Conservation (phyloP, 2,797 vertebrate genomes). For the Octomys mimax region DNA sequence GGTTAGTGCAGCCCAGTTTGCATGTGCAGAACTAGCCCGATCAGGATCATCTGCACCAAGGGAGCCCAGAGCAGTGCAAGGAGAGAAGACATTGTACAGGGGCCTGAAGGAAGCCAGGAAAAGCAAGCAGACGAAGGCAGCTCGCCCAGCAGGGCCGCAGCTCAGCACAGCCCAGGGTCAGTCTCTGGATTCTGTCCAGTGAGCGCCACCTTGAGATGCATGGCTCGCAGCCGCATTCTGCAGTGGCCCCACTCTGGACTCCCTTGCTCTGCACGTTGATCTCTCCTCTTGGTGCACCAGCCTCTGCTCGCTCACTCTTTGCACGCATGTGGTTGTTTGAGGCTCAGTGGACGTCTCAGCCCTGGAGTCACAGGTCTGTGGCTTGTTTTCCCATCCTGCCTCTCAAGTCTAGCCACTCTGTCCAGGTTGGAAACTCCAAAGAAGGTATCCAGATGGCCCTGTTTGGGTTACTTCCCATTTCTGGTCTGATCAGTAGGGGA, state of each 20-base stretch:
- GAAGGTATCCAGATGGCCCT: not conserved
- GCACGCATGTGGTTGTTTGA: not conserved
- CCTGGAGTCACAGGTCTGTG: not conserved
- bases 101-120: not conserved
- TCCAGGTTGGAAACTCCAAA: not conserved
- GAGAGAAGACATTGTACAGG: not conserved
- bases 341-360: not conserved
- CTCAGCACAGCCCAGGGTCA: not conserved
- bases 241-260: not conserved
- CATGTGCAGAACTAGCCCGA: no score
- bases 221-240: not conserved
- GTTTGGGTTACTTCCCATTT: not conserved
- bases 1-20: not conserved
- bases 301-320: not conserved
- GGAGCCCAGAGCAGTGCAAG: not conserved
- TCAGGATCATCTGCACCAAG: not conserved
- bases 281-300: not conserved
- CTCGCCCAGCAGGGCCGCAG: not conserved
- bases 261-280: not conserved
- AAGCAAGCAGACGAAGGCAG: not conserved
- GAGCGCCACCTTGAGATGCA: accelerated
- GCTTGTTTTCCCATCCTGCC: not conserved
- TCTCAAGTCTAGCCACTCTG: not conserved
- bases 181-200: accelerated
- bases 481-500: not conserved